A percentile compares a stretch with the other conserved stretches of the same genome.
These are phyloP conservation scores for Heliopora coerulea DNA, from an alignment of 92 coral and sea anemone genomes.

Conservation along the genomic window DNA sequence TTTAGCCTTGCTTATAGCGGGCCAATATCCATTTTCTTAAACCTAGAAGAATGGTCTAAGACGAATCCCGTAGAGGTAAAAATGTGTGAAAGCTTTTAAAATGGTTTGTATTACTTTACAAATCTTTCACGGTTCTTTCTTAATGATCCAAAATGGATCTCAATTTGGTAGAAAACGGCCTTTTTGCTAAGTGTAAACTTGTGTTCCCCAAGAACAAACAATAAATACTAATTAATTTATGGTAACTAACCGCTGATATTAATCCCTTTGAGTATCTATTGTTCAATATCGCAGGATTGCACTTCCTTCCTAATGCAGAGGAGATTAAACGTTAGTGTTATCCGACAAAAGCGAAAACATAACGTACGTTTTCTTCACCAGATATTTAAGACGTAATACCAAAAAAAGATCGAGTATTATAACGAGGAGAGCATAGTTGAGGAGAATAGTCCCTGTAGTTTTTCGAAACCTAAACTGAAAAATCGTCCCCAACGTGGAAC, in stretches of 20 bases:
- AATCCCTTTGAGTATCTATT: background rate
- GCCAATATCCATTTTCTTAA: background rate
- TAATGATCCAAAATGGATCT: background rate
- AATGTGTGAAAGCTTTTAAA: background rate
- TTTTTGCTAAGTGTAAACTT: background rate
- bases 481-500: no score
- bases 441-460: no score
- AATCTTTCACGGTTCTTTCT: background rate
- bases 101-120: background rate
- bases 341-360: background rate
- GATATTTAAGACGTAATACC: background rate
- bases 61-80: no score
- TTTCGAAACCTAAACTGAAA: no score
- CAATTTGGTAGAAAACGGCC: background rate
- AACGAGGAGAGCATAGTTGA: no score
- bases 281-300: background rate
- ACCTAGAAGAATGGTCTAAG: no score
- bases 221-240: constrained; percentile 8
- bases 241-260: background rate
- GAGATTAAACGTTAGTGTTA: background rate
- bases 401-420: no score
- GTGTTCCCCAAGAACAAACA: constrained; percentile 11
- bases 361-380: background rate
- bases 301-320: constrained; percentile 3
- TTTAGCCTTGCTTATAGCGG: background rate